Percentiles rank a stretch among this genome's conserved stretches.
phyloP scores from a whole-genome alignment of 2,113 vertebrate species.

The Varanus komodoensis region DNA sequence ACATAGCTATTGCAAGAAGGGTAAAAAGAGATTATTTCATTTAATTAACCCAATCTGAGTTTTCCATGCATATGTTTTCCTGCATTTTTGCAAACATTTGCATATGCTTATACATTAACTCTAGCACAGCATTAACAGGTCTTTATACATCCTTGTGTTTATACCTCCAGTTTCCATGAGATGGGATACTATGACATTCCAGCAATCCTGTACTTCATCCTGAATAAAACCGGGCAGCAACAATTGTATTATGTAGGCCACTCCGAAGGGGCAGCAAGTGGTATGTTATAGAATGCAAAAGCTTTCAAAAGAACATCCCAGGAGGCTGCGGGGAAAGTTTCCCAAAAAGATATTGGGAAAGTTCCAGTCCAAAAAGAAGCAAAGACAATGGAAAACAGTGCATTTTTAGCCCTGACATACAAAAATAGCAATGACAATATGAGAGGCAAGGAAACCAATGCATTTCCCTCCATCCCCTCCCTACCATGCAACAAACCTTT shows the following conservation, averaged over 20 bases:
- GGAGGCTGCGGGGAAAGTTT: background rate
- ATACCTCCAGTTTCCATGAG: slow-evolving; percentile 83
- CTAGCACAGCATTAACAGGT: background rate
- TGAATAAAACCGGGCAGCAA: slow-evolving; percentile 85
- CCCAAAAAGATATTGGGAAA: background rate
- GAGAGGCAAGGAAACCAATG: background rate
- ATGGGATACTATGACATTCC: slow-evolving; percentile 92
- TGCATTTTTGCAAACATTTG: background rate
- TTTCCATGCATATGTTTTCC: background rate
- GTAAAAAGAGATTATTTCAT: background rate
- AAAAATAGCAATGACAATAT: background rate
- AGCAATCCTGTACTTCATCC: slow-evolving; percentile 86
- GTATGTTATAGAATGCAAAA: slow-evolving; percentile 68
- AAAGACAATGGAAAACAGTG: background rate
- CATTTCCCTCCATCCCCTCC: background rate
- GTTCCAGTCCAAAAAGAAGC: background rate
- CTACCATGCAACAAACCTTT: background rate
- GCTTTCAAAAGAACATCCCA: background rate
- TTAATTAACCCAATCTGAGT: background rate
- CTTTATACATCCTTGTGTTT: slow-evolving; percentile 42
- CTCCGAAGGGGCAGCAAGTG: slow-evolving; percentile 89
- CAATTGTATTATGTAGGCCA: slow-evolving; percentile 89
- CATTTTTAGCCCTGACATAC: no score
- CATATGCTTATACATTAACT: background rate
- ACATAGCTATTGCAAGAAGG: background rate